A percentile compares a stretch with the other conserved stretches of the same genome.
phyloP scores from a whole-genome alignment of 1,140 invertebrate species.

The Rhagoletis pomonella region DNA sequence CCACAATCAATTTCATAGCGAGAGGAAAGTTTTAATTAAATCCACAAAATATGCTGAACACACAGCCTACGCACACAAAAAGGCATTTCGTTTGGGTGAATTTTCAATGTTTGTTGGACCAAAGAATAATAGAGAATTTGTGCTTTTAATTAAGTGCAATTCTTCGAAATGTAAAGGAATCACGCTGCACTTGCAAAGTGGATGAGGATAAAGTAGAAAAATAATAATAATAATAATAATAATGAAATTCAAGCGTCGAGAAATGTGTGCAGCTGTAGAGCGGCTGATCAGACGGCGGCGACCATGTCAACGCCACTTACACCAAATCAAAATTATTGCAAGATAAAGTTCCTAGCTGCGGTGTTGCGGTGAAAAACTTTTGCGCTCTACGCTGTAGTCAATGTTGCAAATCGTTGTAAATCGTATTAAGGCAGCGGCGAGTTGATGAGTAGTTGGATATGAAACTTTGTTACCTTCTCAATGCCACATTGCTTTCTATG shows the following conservation, averaged over 20 bases:
- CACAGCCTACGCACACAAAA: neutral
- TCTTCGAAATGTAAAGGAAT: neutral
- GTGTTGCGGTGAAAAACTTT: conserved; percentile 1
- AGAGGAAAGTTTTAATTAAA: conserved; percentile 19
- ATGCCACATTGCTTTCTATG: conserved; percentile 18
- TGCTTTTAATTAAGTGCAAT: conserved; percentile 38
- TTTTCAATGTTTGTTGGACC: neutral
- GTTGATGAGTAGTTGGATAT: neutral
- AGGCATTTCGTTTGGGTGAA: neutral
- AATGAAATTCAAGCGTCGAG: conserved; percentile 1
- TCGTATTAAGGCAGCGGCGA: neutral
- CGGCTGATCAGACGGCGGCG: neutral
- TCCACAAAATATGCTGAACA: neutral
- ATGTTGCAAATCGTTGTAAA: conserved; percentile 9
- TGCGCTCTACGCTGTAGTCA: neutral
- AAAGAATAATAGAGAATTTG: neutral
- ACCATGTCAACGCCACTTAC: neutral
- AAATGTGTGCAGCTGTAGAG: neutral
- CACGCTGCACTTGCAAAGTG: no score
- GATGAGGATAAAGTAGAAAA: neutral
- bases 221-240: neutral
- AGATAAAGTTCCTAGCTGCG: neutral
- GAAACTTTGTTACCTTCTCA: neutral
- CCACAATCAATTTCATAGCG: neutral
- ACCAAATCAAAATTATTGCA: neutral